A percentile compares a stretch with the other conserved stretches of the same genome.
These are phyloP conservation scores for Neodon shergylaensis DNA, from an alignment of 2,113 vertebrate species.

Conservation along the genomic window DNA sequence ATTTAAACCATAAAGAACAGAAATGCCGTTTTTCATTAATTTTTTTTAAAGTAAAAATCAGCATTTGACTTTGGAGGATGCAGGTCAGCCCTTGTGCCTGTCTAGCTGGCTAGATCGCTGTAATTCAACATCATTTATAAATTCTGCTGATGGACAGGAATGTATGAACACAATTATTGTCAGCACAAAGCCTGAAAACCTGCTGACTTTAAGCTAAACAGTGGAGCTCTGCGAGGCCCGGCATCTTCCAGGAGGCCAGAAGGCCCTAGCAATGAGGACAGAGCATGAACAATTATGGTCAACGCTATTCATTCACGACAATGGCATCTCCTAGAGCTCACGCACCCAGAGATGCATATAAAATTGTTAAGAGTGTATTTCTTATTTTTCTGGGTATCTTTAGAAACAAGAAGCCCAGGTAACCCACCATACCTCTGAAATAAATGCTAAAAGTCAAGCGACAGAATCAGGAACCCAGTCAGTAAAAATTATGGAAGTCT, in stretches of 20 bases:
- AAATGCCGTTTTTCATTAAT: slow-evolving; percentile 74
- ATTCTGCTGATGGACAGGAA: slow-evolving; percentile 96
- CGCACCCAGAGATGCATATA: slow-evolving; percentile 24
- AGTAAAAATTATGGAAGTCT: slow-evolving; percentile 57
- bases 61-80: slow-evolving; percentile 86
- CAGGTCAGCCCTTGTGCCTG: slow-evolving; percentile 85
- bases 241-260: slow-evolving; percentile 83
- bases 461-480: slow-evolving; percentile 27
- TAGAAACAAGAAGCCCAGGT: slow-evolving; percentile 46
- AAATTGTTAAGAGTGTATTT: slow-evolving; percentile 40
- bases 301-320: slow-evolving; percentile 70
- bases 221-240: slow-evolving; percentile 86
- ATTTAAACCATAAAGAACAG: slow-evolving; percentile 77
- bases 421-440: slow-evolving; percentile 72
- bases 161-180: slow-evolving; percentile 93
- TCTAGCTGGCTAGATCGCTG: slow-evolving; percentile 83
- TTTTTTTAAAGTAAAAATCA: slow-evolving; percentile 78
- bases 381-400: slow-evolving; percentile 46
- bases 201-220: slow-evolving; percentile 96
- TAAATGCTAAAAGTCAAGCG: slow-evolving; percentile 55
- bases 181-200: slow-evolving; percentile 98
- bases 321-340: slow-evolving; percentile 61
- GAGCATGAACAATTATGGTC: slow-evolving; percentile 74
- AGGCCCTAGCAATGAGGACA: slow-evolving; percentile 82
- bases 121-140: slow-evolving; percentile 89